Evolutionary conservation across 2,888 invertebrate genomes (phyloP).

Genomic region (Cataglyphis albicans): DNA sequence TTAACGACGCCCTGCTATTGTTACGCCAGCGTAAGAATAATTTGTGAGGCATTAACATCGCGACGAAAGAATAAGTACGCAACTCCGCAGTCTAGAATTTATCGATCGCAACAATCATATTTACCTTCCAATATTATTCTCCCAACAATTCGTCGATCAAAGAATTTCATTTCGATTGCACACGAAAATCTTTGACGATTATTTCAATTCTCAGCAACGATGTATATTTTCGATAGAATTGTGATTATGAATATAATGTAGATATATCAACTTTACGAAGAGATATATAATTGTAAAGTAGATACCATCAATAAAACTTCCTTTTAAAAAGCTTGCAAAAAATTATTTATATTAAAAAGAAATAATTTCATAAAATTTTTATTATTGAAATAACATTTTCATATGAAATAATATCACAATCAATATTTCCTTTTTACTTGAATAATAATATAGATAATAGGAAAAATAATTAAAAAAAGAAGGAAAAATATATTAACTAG

Average conservation of each 20-base stretch:
- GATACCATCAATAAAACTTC: neutral
- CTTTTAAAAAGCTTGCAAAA: neutral
- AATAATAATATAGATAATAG: neutral
- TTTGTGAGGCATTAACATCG: slow-evolving; percentile 60
- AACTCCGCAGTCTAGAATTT: slow-evolving; percentile 50
- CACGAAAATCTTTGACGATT: neutral
- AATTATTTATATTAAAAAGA: neutral
- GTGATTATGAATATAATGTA: neutral
- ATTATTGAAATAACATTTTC: neutral
- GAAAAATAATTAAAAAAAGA: neutral
- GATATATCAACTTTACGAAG: slow-evolving; percentile 15
- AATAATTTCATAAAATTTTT: neutral
- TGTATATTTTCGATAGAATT: neutral
- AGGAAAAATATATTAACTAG: neutral
- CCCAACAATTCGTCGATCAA: slow-evolving; percentile 25
- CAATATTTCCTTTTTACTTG: neutral
- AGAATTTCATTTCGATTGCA: slow-evolving; percentile 32
- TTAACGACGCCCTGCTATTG: slow-evolving; percentile 69
- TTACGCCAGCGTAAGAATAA: slow-evolving; percentile 60
- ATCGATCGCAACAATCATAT: slow-evolving; percentile 62
- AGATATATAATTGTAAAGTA: neutral
- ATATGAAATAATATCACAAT: neutral
- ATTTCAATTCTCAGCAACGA: neutral
- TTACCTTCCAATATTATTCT: slow-evolving; percentile 28
- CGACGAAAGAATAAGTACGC: slow-evolving; percentile 43